Evolutionary conservation across 2,797 vertebrate species (phyloP).

Genomic region (Oryzias sinensis): DNA sequence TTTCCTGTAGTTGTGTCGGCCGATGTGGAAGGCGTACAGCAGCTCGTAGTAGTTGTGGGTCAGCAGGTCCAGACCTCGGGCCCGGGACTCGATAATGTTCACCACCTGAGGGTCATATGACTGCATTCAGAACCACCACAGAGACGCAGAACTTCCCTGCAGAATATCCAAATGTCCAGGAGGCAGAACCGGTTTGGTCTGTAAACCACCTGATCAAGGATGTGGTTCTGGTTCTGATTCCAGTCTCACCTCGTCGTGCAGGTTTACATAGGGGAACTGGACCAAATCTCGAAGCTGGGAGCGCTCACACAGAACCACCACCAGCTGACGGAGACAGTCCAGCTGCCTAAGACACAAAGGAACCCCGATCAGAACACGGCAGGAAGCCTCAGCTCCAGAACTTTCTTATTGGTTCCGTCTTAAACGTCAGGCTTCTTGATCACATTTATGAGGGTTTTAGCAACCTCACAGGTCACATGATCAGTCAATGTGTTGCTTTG

Average conservation of each 20-base stretch:
- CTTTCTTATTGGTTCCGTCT: no score
- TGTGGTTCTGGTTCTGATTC: background rate
- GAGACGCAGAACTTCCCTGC: no score
- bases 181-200: background rate
- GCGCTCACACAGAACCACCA: conserved; percentile 92
- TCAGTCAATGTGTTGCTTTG: no score
- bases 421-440: no score
- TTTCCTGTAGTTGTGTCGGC: conserved; percentile 95
- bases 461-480: no score
- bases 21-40: conserved; percentile 93
- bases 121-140: background rate
- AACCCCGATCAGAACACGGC: background rate
- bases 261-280: conserved; percentile 90
- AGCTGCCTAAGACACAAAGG: conserved; percentile 80
- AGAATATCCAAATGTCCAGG: background rate
- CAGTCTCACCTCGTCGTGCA: conserved; percentile 87
- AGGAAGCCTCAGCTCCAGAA: no score
- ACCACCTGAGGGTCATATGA: conserved; percentile 81
- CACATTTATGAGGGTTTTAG: no score
- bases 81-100: conserved; percentile 90
- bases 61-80: conserved; percentile 90
- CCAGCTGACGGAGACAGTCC: conserved; percentile 94
- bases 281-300: conserved; percentile 92
- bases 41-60: conserved; percentile 96
- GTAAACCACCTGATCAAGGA: background rate